Base-by-base conservation (phyloP, 2,113 vertebrate genomes). In the Acrocephalus arundinaceus region DNA sequence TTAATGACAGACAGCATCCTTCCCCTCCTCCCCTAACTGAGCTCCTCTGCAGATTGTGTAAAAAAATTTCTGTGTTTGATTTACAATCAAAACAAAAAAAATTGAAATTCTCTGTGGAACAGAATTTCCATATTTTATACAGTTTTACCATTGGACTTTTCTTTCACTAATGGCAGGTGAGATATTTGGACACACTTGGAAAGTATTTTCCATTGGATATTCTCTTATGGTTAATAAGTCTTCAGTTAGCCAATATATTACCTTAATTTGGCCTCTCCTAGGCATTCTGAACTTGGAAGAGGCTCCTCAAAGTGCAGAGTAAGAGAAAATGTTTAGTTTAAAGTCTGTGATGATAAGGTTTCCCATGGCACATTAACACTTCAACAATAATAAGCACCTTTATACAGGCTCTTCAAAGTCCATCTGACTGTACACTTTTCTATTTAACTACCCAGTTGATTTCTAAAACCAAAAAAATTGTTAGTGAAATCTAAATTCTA, bases 381-480 rank as follows among this genome's bases (percentile, higher is more conserved):
- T 89, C 87, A 84, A 87, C 91, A 96, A 86, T 94, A 80, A 84
- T 27, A 75, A 15, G 3, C 3, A 43, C 78, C 52, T 96, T 77
- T 89, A 61, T 80, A 79, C 20, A 82, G 39, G 84, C 48, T 61
- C 51, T 76, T 78, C 45, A 68, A 79, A 85, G 57, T 93, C 51
- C 45, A 81, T 27, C 68, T 91, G 37, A 62, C 65, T 86, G 28
- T 30, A 28, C 27, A 91, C 2, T 21, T 94, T 96, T 93, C 49
- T 62, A 87, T 89, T 93, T 95, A 87, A 95, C 89, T 95, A 91
- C 30, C 3, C 37, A 75, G n/a, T 4, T 94, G 81, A 92, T 92
- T 93, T 94, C 86, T 92, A 19, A 15, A 73, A 91, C 11, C 7
- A 52, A n/a, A 80, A 93, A 65, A 35, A 11, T 10, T 79, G 20